phyloP scores from a whole-genome alignment of 2,113 vertebrate genomes.

The Irena cyanogastra region DNA sequence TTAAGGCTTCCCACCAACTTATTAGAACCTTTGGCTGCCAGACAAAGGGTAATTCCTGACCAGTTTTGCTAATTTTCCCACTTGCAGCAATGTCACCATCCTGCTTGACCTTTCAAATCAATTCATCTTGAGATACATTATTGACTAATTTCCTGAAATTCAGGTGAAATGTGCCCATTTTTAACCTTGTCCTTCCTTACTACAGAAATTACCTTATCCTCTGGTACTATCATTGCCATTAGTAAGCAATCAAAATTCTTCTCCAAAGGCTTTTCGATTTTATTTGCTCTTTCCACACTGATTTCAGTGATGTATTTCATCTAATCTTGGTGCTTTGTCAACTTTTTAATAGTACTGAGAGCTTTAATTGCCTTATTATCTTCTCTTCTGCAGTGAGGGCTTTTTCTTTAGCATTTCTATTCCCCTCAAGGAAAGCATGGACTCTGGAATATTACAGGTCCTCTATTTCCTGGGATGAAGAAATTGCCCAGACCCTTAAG shows the following conservation, averaged over 20 bases:
- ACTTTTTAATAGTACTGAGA: constrained; percentile 63
- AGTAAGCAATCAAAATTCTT: constrained; percentile 69
- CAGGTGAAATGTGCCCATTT: constrained; percentile 51
- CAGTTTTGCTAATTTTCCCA: constrained; percentile 27
- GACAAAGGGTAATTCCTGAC: constrained; percentile 47
- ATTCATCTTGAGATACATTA: constrained; percentile 59
- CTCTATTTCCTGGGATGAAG: constrained; percentile 24
- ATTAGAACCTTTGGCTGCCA: constrained; percentile 41
- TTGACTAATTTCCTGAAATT: constrained; percentile 63
- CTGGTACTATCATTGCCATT: constrained; percentile 53
- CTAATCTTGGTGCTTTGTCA: constrained; percentile 53
- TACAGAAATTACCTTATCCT: constrained; percentile 55
- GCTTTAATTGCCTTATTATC: constrained; percentile 69
- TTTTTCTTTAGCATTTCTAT: constrained; percentile 47
- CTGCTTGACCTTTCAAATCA: constrained; percentile 63
- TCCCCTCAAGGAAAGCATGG: constrained; percentile 50
- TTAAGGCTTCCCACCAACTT: neutral
- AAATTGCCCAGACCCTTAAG: constrained; percentile 36
- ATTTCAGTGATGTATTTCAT: constrained; percentile 61
- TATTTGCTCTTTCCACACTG: constrained; percentile 45
- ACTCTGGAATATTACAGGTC: constrained; percentile 7
- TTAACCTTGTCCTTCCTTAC: constrained; percentile 51
- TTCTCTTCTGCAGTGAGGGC: constrained; percentile 15
- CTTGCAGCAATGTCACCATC: constrained; percentile 3
- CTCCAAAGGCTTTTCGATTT: constrained; percentile 65